Evolutionary conservation across 1,140 invertebrate genomes (phyloP).

Genomic region (Grapholita molesta): DNA sequence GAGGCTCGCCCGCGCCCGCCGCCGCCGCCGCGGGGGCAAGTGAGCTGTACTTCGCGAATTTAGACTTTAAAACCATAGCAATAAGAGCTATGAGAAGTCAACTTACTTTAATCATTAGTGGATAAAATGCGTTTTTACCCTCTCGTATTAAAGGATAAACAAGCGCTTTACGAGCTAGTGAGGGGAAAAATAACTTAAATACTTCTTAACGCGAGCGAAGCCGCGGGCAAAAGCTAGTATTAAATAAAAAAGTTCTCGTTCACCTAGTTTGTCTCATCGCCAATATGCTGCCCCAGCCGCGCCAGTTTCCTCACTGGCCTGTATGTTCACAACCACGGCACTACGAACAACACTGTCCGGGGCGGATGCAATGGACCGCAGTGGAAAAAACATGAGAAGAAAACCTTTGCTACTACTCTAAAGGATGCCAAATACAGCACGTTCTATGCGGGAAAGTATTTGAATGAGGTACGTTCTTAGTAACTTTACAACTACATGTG

Average conservation of each 20-base stretch:
- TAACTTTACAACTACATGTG: not conserved
- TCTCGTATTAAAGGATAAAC: too few relatives aligned
- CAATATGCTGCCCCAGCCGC: conserved; percentile 93
- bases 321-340: conserved; percentile 91
- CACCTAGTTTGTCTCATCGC: conserved; percentile 85
- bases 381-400: conserved; percentile 84
- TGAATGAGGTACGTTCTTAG: conserved; percentile 83
- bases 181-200: too few relatives aligned
- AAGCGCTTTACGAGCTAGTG: too few relatives aligned
- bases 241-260: not conserved
- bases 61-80: too few relatives aligned
- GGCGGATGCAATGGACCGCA: conserved; percentile 86
- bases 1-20: too few relatives aligned
- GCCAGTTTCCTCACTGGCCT: conserved; percentile 91
- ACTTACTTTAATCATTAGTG: too few relatives aligned
- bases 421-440: conserved; percentile 83
- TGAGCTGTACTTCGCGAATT: too few relatives aligned
- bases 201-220: too few relatives aligned
- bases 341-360: conserved; percentile 86
- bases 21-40: too few relatives aligned
- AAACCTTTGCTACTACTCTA: conserved; percentile 84
- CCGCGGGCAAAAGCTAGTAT: too few relatives aligned
- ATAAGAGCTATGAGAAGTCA: too few relatives aligned
- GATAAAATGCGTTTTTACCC: too few relatives aligned
- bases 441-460: conserved; percentile 93